These are phyloP conservation scores for Euplexia lucipara DNA, from an alignment of 2,888 invertebrate genomes.

Conservation along the genomic window DNA sequence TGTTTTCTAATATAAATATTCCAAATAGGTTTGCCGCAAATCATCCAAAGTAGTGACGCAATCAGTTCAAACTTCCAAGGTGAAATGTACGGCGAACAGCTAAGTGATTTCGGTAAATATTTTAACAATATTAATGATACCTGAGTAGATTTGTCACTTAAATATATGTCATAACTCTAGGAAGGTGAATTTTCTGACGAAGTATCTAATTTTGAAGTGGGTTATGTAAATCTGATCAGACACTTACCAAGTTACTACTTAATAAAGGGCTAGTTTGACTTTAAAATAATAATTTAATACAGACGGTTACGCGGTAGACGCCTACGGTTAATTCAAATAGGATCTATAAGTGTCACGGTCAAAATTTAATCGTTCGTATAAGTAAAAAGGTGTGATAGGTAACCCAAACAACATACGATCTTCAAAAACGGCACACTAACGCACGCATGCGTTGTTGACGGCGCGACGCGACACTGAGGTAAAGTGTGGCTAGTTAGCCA, in stretches of 20 bases:
- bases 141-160: slow-evolving; percentile 20
- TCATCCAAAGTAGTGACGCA: slow-evolving; percentile 80
- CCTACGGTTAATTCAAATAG: slow-evolving; percentile 16
- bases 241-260: slow-evolving; percentile 16
- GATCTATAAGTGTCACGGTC: neutral
- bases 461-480: too few species aligned
- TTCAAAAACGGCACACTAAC: too few species aligned
- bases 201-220: slow-evolving; percentile 6
- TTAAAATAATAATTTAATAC: slow-evolving; percentile 13
- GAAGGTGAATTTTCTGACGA: slow-evolving; percentile 4
- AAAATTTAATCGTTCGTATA: slow-evolving; percentile 13
- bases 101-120: slow-evolving; percentile 84
- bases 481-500: too few species aligned
- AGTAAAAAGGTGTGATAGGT: too few species aligned
- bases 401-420: too few species aligned
- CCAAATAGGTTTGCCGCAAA: slow-evolving; percentile 81
- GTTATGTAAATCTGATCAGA: slow-evolving; percentile 22
- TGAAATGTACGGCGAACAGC: slow-evolving; percentile 86
- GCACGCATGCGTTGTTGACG: too few species aligned
- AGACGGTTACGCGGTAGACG: too few species aligned
- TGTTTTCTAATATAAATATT: slow-evolving; percentile 40
- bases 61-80: slow-evolving; percentile 88
- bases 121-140: slow-evolving; percentile 35
- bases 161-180: slow-evolving; percentile 14
- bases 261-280: slow-evolving; percentile 10